Conservation (phyloP, 2,888 invertebrate genomes). For the Achlya flavicornis region DNA sequence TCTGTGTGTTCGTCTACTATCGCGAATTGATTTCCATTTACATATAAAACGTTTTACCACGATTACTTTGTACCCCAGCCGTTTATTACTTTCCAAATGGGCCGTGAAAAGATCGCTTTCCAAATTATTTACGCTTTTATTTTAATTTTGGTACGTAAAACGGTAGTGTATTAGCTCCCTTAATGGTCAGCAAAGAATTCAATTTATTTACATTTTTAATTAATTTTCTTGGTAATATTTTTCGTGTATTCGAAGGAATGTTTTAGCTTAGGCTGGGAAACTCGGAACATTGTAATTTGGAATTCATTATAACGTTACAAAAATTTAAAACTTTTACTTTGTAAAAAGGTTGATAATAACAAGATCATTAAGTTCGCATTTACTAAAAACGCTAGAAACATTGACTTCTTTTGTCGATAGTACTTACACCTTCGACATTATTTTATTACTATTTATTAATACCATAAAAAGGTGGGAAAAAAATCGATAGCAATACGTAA, state of each 20-base stretch:
- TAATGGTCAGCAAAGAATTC: slow-evolving; percentile 11
- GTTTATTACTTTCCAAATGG: slow-evolving; percentile 62
- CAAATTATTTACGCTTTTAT: slow-evolving; percentile 34
- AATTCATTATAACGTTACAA: not conserved
- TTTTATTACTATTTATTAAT: too few relatives aligned
- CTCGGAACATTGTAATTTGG: not conserved
- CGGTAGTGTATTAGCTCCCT: slow-evolving; percentile 4
- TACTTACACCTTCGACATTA: too few relatives aligned
- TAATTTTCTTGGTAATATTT: slow-evolving; percentile 1
- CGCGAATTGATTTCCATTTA: slow-evolving; percentile 67
- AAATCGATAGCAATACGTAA: too few relatives aligned
- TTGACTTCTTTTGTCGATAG: too few relatives aligned
- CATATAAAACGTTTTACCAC: slow-evolving; percentile 67
- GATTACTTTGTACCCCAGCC: slow-evolving; percentile 60
- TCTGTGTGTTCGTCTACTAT: slow-evolving; percentile 36
- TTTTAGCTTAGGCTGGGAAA: not conserved
- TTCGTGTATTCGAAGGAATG: not conserved
- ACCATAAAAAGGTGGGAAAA: too few relatives aligned
- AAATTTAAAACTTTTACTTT: too few relatives aligned
- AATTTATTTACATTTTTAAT: slow-evolving; percentile 12
- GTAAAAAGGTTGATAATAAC: too few relatives aligned
- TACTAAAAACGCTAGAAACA: too few relatives aligned
- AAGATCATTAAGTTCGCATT: too few relatives aligned
- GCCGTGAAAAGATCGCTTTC: slow-evolving; percentile 51
- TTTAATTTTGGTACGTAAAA: slow-evolving; percentile 19